Evolutionary conservation across 2,797 vertebrate genomes (phyloP), one percentile per base, ranked within the genome.

Genomic region (Melanotaenia pygmaea): DNA sequence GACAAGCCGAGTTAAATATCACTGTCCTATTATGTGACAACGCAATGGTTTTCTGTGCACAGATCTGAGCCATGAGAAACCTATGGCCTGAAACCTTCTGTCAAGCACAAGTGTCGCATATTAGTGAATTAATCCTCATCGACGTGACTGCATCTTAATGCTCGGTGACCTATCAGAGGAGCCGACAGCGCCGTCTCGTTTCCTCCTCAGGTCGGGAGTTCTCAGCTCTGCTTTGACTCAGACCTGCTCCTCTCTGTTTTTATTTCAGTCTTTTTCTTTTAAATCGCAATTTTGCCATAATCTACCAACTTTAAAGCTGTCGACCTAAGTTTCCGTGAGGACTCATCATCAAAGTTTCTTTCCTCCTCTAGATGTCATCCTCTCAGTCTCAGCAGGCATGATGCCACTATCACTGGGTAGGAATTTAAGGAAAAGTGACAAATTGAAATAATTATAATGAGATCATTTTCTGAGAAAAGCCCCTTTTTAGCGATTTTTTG

Each of bases 121-220:
- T 91, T 90, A 89, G 76, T 70, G 89, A 67, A 86, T 91, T 84
- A 89, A 93, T 90, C 83, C 73, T 72, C 77, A 67, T 81, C 45
- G 84, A 89, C 88, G 20, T 86, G 87, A 22, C 72, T 64, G 80
- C 67, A 20, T 62, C 80, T 79, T 75, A 79, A 91, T 88, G 92
- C 92, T 88, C 83, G 70, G 13, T 94, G 93, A 93, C 90, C 93
- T 89, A 65, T 87, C 78, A 73, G 71, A 81, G 76, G 63, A 70
- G 77, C 88, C 88, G 67, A 56, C 75, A 90, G 91, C 82, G 57
- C 40, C 68, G 63, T 64, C 68, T 62, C 80, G 38, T 56, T 62
- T 26, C 51, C 53, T 37, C 10, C 67, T 34, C 67, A 0, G 64
- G 26, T 40, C 59, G 34, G 43, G 56, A 72, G 58, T 61, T 64